Conservation (phyloP, 2,113 vertebrate genomes). For the Benitochromis conjunctus region DNA sequence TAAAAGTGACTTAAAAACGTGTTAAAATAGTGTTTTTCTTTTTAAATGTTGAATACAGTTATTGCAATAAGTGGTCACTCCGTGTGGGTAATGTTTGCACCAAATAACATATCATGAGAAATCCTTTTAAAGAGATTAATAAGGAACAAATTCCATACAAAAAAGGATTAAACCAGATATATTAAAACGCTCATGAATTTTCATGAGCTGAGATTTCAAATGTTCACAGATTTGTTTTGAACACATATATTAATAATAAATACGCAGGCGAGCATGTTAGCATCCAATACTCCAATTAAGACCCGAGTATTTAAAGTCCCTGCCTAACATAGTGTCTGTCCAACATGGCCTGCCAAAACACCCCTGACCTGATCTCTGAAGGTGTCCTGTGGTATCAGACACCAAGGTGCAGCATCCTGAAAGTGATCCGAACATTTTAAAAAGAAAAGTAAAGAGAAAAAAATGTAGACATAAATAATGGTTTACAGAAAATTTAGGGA, state of each 20-base stretch:
- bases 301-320: background rate
- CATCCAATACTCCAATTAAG: background rate
- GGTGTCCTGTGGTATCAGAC: background rate
- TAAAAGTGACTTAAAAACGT: background rate
- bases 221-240: background rate
- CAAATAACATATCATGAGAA: background rate
- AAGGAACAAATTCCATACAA: background rate
- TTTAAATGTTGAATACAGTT: background rate
- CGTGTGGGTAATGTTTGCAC: background rate
- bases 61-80: background rate
- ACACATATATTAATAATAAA: background rate
- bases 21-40: background rate
- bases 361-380: background rate
- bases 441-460: background rate
- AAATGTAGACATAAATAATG: background rate
- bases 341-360: background rate
- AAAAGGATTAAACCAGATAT: background rate
- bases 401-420: background rate
- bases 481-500: background rate
- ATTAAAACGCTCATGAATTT: background rate
- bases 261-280: background rate
- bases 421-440: background rate
- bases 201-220: background rate
- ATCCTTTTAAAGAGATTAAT: background rate
- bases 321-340: background rate